Evolutionary conservation across 2,113 vertebrate genomes (phyloP), one percentile per base, ranked within the genome.

Genomic region (Scortum barcoo): DNA sequence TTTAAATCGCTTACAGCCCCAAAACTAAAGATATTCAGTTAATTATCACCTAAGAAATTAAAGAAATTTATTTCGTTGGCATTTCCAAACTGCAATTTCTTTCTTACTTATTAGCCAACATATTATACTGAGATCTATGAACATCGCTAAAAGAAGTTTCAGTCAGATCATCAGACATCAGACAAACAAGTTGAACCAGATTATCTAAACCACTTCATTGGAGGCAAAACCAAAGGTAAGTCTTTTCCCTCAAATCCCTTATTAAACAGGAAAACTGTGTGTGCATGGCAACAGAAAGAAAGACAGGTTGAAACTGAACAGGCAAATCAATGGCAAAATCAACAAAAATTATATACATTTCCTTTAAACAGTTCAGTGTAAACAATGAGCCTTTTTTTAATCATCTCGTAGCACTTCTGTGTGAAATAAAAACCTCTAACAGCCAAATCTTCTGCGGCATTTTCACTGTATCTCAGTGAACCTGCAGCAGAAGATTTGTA

Each of bases 401-500:
- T 58, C 0, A 8, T 58, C 26, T 61, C 48, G 56, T 74, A 5
- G 1, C 22, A 48, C 19, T 9, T 40, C 5, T 36, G 1, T 54
- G 16, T 44, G 53, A 48, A 72, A 53, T 62, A 17, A 67, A 57
- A 77, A 65, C 24, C 17, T 57, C 33, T 0, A 24, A 22, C 26
- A 24, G 9, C 40, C n/a, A n/a, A n/a, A n/a, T n/a, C n/a, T n/a
- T n/a, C n/a, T n/a, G n/a, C n/a, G n/a, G n/a, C n/a, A n/a, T n/a
- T n/a, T n/a, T n/a, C n/a, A n/a, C n/a, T n/a, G n/a, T n/a, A n/a
- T n/a, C n/a, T n/a, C 33, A 28, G 26, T 22, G 2, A 56, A 60
- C 26, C 10, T 63, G 33, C 9, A 17, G 19, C 69, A 53, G 38
- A 13, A 51, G 22, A 74, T 83, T 76, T 76, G 65, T 72, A n/a